Evolutionary conservation across 2,797 vertebrate genomes (phyloP), one percentile per base, ranked within the genome.

Genomic region (Adrianichthys oophorus): DNA sequence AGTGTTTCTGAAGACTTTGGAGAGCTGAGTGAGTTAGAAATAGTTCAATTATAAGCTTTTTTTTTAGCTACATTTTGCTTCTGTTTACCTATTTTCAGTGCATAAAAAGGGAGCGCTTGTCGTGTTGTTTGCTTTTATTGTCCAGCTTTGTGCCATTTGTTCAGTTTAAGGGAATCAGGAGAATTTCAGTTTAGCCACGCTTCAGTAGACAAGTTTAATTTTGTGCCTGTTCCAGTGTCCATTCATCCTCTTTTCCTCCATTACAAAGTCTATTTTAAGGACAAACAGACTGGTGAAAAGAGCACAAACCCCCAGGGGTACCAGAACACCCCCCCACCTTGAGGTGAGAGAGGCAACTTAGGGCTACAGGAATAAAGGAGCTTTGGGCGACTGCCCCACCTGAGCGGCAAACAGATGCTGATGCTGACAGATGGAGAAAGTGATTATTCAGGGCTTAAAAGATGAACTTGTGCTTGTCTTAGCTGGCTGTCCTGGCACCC

Each of bases 371-470:
- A 80, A 75, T 56, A 59, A 81, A 67, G 80, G 76, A 70, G 76
- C 70, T 64, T 52, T 62, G 75, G 84, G 79, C 62, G 64, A 71
- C 68, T 64, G 74, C 69, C 64, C 70, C 65, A 62, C 76, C 67
- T 70, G 49, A 52, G 74, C 74, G 78, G 68, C 61, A 62, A 81
- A 72, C 70, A 75, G 78, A 84, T 83, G 82, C 74, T 81, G 80
- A 87, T 83, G 79, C 83, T 82, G 80, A 87, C 84, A 76, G 83
- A 86, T 85, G 51, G 82, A 80, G 75, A 80, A 79, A 82, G 79
- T 84, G 84, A 90, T 91, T 90, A 89, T 90, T 86, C 84, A 74
- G 78, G 82, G 84, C 72, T 81, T 75, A 74, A 75, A 78, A 85
- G 83, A 84, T 80, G 76, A 86, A 87, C 68, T 67, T 72, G 71